phyloP scores from a whole-genome alignment of 2,888 invertebrate genomes.

The Tetragonisca angustula region DNA sequence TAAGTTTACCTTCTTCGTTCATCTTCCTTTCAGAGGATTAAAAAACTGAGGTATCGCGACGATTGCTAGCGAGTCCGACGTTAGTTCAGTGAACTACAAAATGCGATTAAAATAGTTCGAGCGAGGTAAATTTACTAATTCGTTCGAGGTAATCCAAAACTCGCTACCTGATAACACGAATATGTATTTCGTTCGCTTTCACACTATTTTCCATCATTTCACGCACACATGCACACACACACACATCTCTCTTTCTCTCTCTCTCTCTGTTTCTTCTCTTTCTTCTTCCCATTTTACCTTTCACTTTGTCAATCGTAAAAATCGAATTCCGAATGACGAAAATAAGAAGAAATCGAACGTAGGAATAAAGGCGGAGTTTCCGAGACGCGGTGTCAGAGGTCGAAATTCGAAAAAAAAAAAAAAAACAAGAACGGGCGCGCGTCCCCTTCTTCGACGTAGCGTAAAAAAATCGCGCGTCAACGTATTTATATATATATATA shows the following conservation, averaged over 20 bases:
- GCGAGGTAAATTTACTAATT: conserved; percentile 48
- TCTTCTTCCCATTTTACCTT: background rate
- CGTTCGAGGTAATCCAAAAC: conserved; percentile 28
- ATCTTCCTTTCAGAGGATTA: conserved; percentile 2
- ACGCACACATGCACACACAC: background rate
- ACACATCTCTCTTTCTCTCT: background rate
- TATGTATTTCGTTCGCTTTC: conserved; percentile 5
- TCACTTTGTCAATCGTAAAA: background rate
- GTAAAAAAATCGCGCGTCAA: conserved; percentile 73
- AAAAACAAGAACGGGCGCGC: conserved; percentile 6
- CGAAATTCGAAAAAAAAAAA: conserved; percentile 8
- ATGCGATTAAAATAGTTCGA: conserved; percentile 24
- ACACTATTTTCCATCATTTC: background rate
- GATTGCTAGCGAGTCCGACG: conserved; percentile 17
- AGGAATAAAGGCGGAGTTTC: background rate
- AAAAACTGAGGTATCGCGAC: conserved; percentile 24
- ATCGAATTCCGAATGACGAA: conserved; percentile 14
- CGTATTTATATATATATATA: conserved; percentile 70
- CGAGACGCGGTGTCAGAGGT: conserved; percentile 11
- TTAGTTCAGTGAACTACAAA: conserved; percentile 14
- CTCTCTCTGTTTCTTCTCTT: background rate
- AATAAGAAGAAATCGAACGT: background rate
- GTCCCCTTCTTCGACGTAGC: conserved; percentile 61
- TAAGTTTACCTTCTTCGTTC: conserved; percentile 45
- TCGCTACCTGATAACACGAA: conserved; percentile 1